Evolutionary conservation across 1,140 invertebrate genomes (phyloP), one percentile per base, ranked within the genome.

Genomic region (Zaprionus africanus): DNA sequence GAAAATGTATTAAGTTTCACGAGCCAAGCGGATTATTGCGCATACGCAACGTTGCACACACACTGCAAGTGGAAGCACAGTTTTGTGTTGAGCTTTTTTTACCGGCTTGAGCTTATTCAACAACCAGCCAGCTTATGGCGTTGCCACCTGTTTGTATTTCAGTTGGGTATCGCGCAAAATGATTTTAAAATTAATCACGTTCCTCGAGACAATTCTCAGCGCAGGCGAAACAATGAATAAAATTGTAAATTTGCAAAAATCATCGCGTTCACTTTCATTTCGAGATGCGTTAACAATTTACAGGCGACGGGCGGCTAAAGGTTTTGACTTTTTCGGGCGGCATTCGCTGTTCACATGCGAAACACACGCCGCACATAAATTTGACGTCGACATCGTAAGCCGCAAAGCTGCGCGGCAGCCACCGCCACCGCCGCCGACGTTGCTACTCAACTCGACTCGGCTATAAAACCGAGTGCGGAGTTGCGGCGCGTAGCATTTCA

Each of bases 211-310:
- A 49, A 88, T 90, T 88, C 84, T 88, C 84, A 74, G 51, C 76
- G 26, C 54, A 76, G 56, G 59, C 65, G 72, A 58, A 58, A 80
- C 38, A 76, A 56, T 46, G 66, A 77, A 75, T 65, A 68, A 68
- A 26, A 28, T 53, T 49, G 49, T 15, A 66, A 46, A 73, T 77
- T 67, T 77, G 70, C 62, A 70, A 67, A 71, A 64, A 76, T 79
- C 70, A 78, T 84, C 71, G 83, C 84, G 82, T 90, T 88, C 81
- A 87, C 87, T 88, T 88, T 88, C 84, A 88, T 88, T 82, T 69
- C 49, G 65, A 84, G 84, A 88, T 88, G 83, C 80, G 84, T 86
- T 83, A 79, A 90, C 69, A 43, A 53, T 75, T 46, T 61, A 26
- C 41, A 46, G 41, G n/a, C n/a, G 24, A 58, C 26, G n/a, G 28